phyloP scores from a whole-genome alignment of 2,113 vertebrate genomes.

The Opisthocomus hoazin region DNA sequence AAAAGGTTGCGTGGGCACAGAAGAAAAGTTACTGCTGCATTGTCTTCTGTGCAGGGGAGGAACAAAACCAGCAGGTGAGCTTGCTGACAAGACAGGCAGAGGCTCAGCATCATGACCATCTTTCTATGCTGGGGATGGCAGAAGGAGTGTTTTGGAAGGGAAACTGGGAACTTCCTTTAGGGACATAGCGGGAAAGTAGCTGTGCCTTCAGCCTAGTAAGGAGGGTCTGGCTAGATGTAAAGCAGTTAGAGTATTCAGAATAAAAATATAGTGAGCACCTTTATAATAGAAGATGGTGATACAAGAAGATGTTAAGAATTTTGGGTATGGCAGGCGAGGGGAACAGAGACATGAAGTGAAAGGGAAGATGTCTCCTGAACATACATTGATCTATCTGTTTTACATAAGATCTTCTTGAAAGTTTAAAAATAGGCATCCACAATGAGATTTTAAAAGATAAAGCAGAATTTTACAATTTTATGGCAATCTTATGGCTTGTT shows the following conservation, averaged over 20 bases:
- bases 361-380: not conserved
- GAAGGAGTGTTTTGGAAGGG: not conserved
- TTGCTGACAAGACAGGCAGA: not conserved
- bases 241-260: not conserved
- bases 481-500: not conserved
- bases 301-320: not conserved
- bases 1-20: not conserved
- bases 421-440: not conserved
- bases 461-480: not conserved
- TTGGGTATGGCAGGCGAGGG: not conserved
- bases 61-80: not conserved
- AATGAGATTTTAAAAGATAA: not conserved
- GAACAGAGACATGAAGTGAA: not conserved
- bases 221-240: not conserved
- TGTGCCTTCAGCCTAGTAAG: not conserved
- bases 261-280: not conserved
- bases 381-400: not conserved
- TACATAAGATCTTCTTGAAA: not conserved
- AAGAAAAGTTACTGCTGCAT: not conserved
- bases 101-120: not conserved
- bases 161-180: not conserved
- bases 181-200: not conserved
- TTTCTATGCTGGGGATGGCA: fast-evolving
- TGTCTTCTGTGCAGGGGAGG: not conserved
- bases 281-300: not conserved